Evolutionary conservation across 2,113 vertebrate genomes (phyloP).

Genomic region (Pipa parva): DNA sequence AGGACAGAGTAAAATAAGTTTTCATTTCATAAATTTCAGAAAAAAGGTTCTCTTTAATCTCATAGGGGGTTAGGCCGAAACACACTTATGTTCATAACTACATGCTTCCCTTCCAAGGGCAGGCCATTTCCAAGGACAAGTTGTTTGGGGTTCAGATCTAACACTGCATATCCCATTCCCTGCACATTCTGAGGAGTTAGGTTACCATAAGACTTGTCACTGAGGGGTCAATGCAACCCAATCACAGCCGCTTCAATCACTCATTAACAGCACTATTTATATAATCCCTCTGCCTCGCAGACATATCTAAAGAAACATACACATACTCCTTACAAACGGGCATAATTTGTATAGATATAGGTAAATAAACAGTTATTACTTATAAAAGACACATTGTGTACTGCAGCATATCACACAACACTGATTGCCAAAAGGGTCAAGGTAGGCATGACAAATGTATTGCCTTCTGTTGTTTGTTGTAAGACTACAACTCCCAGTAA

Average conservation of each 20-base stretch:
- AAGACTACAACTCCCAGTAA: not conserved
- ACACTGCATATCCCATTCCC: constrained; percentile 14
- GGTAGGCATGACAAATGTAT: not conserved
- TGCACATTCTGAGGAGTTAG: constrained; percentile 24
- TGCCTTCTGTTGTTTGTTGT: not conserved
- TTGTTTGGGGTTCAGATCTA: constrained; percentile 2
- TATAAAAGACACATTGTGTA: not conserved
- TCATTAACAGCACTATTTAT: constrained; percentile 26
- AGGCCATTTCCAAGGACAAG: constrained; percentile 31
- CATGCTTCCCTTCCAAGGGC: not conserved
- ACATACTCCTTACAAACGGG: not conserved
- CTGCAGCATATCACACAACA: no score
- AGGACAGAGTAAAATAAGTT: no score
- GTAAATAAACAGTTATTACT: no score
- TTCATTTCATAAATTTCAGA: no score
- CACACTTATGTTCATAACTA: not conserved
- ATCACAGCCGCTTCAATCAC: constrained; percentile 19
- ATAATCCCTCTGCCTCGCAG: not conserved
- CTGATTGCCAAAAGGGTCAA: no score
- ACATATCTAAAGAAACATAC: not conserved
- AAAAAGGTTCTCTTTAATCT: no score
- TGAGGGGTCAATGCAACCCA: constrained; percentile 18
- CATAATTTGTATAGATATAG: no score
- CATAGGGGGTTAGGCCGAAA: not conserved
- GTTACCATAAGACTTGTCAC: constrained; percentile 22